Percentiles rank a stretch among this genome's conserved stretches.
Conservation (phyloP, 1,140 invertebrate genomes). For the Drosophila parabipectinata region DNA sequence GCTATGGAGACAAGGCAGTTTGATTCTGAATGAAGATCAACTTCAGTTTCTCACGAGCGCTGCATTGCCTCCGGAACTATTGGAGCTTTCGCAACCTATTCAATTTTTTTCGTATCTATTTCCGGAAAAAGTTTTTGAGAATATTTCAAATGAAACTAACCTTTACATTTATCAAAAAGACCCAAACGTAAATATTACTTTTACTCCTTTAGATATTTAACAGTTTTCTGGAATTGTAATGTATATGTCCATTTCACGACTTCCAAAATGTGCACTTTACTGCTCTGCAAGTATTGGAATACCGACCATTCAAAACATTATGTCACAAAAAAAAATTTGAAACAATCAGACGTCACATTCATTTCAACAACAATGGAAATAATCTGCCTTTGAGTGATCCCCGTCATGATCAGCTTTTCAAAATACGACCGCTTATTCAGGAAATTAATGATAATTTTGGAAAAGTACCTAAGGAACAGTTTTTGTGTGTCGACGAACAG, state of each 20-base stretch:
- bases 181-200: conserved; percentile 15
- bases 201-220: conserved; percentile 21
- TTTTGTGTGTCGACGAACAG: too few species aligned
- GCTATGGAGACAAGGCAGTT: conserved; percentile 14
- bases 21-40: conserved; percentile 6
- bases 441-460: too few species aligned
- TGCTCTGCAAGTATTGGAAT: conserved; percentile 21
- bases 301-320: conserved; percentile 21
- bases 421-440: too few species aligned
- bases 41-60: conserved; percentile 15
- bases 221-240: conserved; percentile 23
- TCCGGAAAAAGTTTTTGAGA: conserved; percentile 13
- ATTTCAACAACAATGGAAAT: conserved; percentile 3
- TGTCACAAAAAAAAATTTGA: conserved; percentile 26
- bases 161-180: conserved; percentile 24
- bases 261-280: conserved; percentile 10
- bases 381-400: background rate
- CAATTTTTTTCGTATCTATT: conserved; percentile 19
- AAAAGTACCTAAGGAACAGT: too few species aligned
- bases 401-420: background rate
- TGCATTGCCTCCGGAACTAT: conserved; percentile 24
- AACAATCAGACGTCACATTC: conserved; percentile 12
- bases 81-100: conserved; percentile 16
- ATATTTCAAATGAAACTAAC: conserved; percentile 27
- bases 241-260: conserved; percentile 13